Evolutionary conservation across 2,797 vertebrate species (phyloP).

Genomic region (Borostomias antarcticus): DNA sequence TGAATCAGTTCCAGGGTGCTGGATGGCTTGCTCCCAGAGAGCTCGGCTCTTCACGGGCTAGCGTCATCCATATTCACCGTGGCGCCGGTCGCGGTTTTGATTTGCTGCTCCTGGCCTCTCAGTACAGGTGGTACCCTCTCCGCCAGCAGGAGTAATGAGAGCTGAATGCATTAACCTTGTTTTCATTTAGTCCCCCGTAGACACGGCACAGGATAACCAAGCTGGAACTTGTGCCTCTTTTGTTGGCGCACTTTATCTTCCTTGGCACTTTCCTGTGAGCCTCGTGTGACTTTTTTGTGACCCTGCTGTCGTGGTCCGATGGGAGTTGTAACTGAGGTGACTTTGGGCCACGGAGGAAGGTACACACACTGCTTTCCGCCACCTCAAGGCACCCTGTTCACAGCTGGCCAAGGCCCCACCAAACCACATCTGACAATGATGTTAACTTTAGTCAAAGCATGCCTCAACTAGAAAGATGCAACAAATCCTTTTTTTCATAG

Average conservation of each 20-base stretch:
- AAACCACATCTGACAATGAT: constrained; percentile 51
- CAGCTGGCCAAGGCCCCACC: constrained; percentile 51
- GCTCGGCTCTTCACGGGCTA: too few relatives aligned
- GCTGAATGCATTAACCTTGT: constrained; percentile 81
- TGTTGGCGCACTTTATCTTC: constrained; percentile 57
- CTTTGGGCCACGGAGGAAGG: constrained; percentile 43
- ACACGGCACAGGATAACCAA: constrained; percentile 54
- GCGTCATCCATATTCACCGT: constrained; percentile 43
- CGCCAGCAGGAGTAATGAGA: constrained; percentile 72
- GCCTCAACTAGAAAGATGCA: constrained; percentile 31
- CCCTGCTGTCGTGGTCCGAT: constrained; percentile 51
- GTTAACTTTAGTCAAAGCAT: constrained; percentile 19
- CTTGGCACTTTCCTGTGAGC: constrained; percentile 61
- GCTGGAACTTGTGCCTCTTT: constrained; percentile 56
- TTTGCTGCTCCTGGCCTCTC: constrained; percentile 70
- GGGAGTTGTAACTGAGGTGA: constrained; percentile 65
- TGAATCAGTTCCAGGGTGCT: constrained; percentile 44
- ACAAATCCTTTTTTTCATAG: constrained; percentile 23
- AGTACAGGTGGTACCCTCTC: constrained; percentile 66
- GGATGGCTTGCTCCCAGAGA: constrained; percentile 44
- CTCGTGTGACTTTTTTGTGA: constrained; percentile 49
- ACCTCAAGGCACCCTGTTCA: constrained; percentile 61
- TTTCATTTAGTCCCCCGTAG: constrained; percentile 79
- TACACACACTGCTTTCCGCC: constrained; percentile 46
- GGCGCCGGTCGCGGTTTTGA: constrained; percentile 66